phyloP scores from a whole-genome alignment of 2,888 invertebrate genomes.

The Leptopilina drosophilae region DNA sequence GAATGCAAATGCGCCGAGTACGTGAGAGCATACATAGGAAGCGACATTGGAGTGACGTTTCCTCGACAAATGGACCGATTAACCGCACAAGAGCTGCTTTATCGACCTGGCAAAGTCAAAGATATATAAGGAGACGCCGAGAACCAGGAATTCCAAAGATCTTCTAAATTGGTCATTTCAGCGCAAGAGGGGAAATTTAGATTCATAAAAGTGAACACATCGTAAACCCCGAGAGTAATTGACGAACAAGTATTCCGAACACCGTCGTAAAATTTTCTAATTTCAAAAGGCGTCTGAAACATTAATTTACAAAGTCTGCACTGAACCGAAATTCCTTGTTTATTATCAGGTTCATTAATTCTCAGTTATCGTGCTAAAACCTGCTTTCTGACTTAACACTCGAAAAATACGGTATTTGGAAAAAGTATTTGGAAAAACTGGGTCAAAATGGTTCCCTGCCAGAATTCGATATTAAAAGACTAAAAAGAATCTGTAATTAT shows the following conservation, averaged over 20 bases:
- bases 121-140: not conserved
- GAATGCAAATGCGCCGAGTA: conserved; percentile 57
- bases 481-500: too few relatives aligned
- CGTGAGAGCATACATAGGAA: conserved; percentile 50
- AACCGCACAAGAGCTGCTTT: conserved; percentile 36
- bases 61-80: conserved; percentile 54
- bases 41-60: conserved; percentile 51
- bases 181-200: not conserved
- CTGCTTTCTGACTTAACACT: not conserved
- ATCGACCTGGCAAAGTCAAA: conserved; percentile 9
- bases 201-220: conserved; percentile 3
- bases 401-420: too few relatives aligned
- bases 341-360: too few relatives aligned
- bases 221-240: not conserved
- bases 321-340: too few relatives aligned
- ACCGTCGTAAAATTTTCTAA: conserved; percentile 11
- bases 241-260: not conserved
- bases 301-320: not conserved
- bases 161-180: conserved; percentile 21
- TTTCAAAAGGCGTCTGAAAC: not conserved
- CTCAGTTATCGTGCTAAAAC: too few relatives aligned
- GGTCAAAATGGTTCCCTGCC: too few relatives aligned
- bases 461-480: too few relatives aligned
- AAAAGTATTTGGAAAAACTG: too few relatives aligned
- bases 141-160: not conserved